phyloP scores from a whole-genome alignment of 2,113 vertebrate genomes.

The Erpornis zantholeuca region DNA sequence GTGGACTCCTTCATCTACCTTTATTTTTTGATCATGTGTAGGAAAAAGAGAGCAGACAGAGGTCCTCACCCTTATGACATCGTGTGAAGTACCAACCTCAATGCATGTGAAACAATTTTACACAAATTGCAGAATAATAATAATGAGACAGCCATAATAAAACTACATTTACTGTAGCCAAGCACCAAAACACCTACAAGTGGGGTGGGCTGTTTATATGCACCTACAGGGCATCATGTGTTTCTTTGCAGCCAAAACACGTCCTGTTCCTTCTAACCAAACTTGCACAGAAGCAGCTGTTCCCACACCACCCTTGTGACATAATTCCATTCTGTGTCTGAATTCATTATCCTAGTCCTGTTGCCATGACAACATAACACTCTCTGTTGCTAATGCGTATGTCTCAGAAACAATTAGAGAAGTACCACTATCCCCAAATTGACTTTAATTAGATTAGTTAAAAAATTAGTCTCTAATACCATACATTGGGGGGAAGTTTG shows the following conservation, averaged over 20 bases:
- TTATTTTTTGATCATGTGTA: background rate
- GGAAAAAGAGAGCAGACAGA: background rate
- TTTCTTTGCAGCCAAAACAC: background rate
- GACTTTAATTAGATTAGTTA: conserved; percentile 1
- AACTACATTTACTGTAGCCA: background rate
- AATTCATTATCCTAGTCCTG: background rate
- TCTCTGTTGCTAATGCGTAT: background rate
- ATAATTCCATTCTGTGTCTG: background rate
- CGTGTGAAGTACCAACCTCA: background rate
- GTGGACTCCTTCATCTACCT: background rate
- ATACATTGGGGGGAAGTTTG: background rate
- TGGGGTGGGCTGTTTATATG: accelerated
- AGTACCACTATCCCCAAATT: background rate
- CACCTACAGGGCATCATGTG: accelerated
- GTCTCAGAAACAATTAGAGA: conserved; percentile 24
- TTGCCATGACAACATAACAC: conserved; percentile 2
- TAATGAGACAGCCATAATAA: background rate
- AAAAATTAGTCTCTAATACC: background rate
- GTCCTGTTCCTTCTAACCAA: background rate
- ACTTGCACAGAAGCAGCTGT: background rate
- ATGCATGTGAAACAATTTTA: background rate
- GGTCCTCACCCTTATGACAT: background rate
- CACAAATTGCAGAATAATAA: background rate
- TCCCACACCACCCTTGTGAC: background rate
- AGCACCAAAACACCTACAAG: background rate